These are phyloP conservation scores for Rhabdophis nuchalis DNA, from an alignment of 2,797 vertebrate genomes.

Conservation along the genomic window DNA sequence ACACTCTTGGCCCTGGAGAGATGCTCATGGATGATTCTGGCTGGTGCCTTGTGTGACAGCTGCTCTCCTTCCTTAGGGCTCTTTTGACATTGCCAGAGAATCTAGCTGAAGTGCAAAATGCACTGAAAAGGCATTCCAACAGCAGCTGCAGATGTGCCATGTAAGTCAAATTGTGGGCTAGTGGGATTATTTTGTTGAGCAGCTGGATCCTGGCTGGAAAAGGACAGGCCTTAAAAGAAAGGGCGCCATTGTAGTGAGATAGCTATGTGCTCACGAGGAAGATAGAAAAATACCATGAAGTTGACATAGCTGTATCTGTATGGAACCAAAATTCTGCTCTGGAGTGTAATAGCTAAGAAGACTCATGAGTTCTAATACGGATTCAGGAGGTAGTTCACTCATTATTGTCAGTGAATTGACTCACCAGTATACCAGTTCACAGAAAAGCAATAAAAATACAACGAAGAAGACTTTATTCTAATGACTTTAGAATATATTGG, in stretches of 20 bases:
- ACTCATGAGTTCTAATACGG: not conserved
- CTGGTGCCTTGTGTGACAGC: not conserved
- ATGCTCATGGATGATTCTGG: not conserved
- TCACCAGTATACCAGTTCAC: not conserved
- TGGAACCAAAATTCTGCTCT: not conserved
- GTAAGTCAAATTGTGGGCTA: not conserved
- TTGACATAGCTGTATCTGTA: not conserved
- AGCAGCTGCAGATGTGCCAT: not conserved
- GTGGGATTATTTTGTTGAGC: not conserved
- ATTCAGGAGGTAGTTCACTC: not conserved
- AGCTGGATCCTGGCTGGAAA: not conserved
- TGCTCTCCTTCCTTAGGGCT: not conserved
- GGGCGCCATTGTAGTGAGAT: not conserved
- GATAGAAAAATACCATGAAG: not conserved
- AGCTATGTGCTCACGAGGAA: not conserved
- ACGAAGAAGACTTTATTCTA: not conserved
- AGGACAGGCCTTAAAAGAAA: not conserved
- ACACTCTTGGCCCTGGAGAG: not conserved
- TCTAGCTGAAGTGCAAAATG: not conserved
- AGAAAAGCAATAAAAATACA: not conserved
- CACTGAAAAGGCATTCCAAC: not conserved
- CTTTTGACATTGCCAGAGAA: not conserved
- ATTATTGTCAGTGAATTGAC: not conserved
- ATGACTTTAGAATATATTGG: not conserved
- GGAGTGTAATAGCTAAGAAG: not conserved